These are phyloP conservation scores for Stegodyphus dumicola DNA, from an alignment of 1,140 invertebrate genomes.

Conservation along the genomic window DNA sequence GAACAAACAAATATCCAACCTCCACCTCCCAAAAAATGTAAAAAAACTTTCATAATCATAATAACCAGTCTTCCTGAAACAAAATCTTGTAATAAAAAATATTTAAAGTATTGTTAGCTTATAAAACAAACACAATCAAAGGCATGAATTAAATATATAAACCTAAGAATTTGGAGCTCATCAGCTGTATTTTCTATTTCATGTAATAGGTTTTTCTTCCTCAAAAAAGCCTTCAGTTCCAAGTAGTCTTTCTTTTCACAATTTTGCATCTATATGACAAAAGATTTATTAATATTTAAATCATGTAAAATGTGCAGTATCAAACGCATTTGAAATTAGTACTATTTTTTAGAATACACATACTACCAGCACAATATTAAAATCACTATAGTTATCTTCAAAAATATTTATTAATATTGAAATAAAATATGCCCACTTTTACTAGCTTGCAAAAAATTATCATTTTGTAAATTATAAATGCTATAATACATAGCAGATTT, in stretches of 20 bases:
- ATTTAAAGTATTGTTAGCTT: neutral
- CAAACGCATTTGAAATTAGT: neutral
- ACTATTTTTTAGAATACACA: neutral
- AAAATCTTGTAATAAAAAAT: neutral
- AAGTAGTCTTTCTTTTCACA: neutral
- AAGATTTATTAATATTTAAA: neutral
- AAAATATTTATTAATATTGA: too few relatives aligned
- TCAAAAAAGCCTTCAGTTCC: conserved; percentile 65
- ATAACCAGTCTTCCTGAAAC: neutral
- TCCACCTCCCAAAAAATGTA: neutral
- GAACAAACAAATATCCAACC: neutral
- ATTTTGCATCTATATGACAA: neutral
- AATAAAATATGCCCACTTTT: neutral
- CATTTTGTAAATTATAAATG: neutral
- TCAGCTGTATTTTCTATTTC: conserved; percentile 67
- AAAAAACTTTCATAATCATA: neutral
- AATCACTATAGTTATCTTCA: neutral
- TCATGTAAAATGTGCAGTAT: neutral
- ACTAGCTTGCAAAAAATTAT: neutral
- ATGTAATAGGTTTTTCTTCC: conserved; percentile 65
- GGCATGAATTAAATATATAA: neutral
- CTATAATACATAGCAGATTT: neutral
- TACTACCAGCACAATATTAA: neutral
- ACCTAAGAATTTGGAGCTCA: conserved; percentile 67
- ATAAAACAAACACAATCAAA: neutral